Evolutionary conservation across 2,797 vertebrate species (phyloP).

Genomic region (Vespertilio murinus): DNA sequence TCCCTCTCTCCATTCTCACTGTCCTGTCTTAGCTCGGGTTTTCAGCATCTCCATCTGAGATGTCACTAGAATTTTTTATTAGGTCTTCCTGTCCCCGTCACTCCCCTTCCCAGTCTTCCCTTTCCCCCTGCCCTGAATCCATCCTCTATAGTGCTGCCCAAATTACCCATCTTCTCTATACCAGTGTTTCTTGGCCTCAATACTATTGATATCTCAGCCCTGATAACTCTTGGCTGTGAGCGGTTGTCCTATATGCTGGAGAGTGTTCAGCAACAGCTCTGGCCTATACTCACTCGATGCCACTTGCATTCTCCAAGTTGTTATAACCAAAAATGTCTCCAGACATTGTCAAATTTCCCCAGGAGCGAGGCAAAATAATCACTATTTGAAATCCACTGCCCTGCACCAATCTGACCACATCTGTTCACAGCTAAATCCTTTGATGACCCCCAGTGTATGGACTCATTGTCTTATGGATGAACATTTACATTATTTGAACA

Average conservation of each 20-base stretch:
- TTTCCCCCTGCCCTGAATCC: background rate
- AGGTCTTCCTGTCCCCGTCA: background rate
- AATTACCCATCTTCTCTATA: background rate
- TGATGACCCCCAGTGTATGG: background rate
- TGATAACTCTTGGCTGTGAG: no score
- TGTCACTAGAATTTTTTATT: background rate
- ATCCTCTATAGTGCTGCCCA: background rate
- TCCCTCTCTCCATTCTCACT: background rate
- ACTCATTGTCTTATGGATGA: background rate
- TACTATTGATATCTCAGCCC: background rate
- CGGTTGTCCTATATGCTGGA: background rate
- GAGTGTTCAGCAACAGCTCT: background rate
- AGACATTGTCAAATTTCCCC: background rate
- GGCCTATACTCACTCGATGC: background rate
- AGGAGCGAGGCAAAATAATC: background rate
- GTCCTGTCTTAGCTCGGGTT: background rate
- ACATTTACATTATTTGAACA: background rate
- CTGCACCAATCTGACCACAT: background rate
- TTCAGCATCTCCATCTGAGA: background rate
- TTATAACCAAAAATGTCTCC: background rate
- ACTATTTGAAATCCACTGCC: background rate
- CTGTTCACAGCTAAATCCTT: background rate
- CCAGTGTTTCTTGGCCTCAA: background rate
- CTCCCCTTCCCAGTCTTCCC: accelerated
- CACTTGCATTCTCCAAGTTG: background rate